phyloP scores from a whole-genome alignment of 2,113 vertebrate species.

The Pipa parva region DNA sequence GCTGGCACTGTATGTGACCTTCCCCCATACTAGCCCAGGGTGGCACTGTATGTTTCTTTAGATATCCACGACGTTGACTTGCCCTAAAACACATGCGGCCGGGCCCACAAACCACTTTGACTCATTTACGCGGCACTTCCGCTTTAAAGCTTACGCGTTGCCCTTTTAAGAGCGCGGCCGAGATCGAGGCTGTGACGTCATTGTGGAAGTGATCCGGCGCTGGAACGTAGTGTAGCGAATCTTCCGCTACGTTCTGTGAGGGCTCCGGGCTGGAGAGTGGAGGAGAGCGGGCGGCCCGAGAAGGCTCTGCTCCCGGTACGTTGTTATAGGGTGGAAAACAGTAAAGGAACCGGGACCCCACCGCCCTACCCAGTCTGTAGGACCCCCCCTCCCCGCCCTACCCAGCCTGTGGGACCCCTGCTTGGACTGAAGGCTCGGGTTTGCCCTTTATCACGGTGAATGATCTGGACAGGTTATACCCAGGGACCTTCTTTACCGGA shows the following conservation, averaged over 20 bases:
- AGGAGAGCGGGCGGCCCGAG: neutral
- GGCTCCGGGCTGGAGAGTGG: slow-evolving; percentile 15
- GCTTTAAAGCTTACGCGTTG: neutral
- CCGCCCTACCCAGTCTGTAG: neutral
- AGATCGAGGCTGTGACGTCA: slow-evolving; percentile 55
- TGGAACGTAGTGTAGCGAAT: slow-evolving; percentile 43
- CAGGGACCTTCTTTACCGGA: too few relatives aligned
- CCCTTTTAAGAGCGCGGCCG: slow-evolving; percentile 28
- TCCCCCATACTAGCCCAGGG: too few relatives aligned
- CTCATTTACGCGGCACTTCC: neutral
- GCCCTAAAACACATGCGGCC: too few relatives aligned
- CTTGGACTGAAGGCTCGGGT: slow-evolving; percentile 7
- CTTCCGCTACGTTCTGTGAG: slow-evolving; percentile 23
- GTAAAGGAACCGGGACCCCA: neutral
- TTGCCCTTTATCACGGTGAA: too few relatives aligned
- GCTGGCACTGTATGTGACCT: too few relatives aligned
- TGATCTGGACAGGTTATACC: too few relatives aligned
- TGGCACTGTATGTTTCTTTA: too few relatives aligned
- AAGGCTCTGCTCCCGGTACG: neutral
- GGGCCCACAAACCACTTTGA: too few relatives aligned
- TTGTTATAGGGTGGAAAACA: neutral
- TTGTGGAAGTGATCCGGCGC: slow-evolving; percentile 46
- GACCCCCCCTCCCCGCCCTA: neutral
- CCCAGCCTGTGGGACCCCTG: neutral
- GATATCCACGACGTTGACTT: too few relatives aligned